A percentile compares a stretch with the other conserved stretches of the same genome.
Evolutionary conservation across 2,797 vertebrate genomes (phyloP).

Genomic region (Hozukius guyotensis): DNA sequence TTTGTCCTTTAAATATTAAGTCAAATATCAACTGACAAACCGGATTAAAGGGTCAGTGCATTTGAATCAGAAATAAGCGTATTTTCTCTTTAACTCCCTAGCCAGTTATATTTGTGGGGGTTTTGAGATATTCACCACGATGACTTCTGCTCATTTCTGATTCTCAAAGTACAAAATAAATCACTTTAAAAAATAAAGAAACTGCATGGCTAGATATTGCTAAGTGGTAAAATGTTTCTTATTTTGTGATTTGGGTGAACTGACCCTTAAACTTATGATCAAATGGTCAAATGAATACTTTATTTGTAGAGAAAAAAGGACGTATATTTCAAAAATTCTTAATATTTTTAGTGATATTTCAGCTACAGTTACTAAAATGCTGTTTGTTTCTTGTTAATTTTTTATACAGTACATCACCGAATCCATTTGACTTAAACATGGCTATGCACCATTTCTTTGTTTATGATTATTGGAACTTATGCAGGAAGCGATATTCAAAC

Average conservation of each 20-base stretch:
- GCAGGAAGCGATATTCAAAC: too few relatives aligned
- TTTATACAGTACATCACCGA: neutral
- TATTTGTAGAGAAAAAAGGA: neutral
- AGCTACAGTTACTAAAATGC: neutral
- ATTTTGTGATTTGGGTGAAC: conserved; percentile 3
- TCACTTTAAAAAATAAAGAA: neutral
- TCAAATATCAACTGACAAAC: conserved; percentile 71
- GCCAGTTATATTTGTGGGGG: neutral
- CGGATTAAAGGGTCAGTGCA: conserved; percentile 52
- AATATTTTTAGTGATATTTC: neutral
- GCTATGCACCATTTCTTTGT: neutral
- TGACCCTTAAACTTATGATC: conserved; percentile 13
- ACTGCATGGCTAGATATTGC: neutral
- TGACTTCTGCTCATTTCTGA: conserved; percentile 10
- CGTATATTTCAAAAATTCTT: neutral
- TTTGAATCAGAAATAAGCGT: conserved; percentile 21
- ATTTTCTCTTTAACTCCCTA: neutral
- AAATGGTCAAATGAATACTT: neutral
- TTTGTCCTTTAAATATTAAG: conserved; percentile 61
- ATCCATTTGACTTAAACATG: neutral
- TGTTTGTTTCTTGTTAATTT: neutral
- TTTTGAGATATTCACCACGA: neutral
- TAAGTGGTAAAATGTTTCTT: neutral
- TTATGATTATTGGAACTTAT: neutral
- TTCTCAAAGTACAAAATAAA: neutral